phyloP scores from a whole-genome alignment of 2,113 vertebrate species.

The Agelaius tricolor region DNA sequence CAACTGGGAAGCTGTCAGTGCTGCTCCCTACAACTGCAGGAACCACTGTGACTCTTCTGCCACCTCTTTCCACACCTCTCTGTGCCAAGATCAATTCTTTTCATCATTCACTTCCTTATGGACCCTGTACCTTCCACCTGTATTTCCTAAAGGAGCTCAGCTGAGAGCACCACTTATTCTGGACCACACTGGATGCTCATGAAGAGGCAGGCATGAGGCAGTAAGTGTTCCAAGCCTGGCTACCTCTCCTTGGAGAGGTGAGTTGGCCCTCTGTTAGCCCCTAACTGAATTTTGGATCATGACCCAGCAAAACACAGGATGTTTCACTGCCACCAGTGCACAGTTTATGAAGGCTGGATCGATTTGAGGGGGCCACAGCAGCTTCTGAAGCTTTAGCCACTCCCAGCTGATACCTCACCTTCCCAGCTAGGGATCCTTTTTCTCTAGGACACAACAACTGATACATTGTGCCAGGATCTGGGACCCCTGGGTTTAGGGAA shows the following conservation, averaged over 20 bases:
- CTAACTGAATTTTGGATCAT: background rate
- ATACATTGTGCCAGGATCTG: background rate
- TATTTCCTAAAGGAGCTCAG: background rate
- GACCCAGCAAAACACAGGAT: background rate
- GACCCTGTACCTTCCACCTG: background rate
- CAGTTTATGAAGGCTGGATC: background rate
- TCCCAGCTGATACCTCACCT: background rate
- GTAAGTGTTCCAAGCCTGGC: background rate
- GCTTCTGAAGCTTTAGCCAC: background rate
- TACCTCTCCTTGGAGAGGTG: background rate
- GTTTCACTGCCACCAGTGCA: background rate
- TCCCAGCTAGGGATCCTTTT: background rate
- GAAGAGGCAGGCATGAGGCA: background rate
- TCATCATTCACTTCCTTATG: background rate
- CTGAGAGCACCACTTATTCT: background rate
- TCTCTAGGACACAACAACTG: background rate
- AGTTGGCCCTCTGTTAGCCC: background rate
- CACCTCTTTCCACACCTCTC: background rate
- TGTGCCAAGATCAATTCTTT: background rate
- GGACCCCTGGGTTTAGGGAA: background rate
- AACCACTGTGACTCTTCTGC: background rate
- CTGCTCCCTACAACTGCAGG: background rate
- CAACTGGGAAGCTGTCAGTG: background rate
- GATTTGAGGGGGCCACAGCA: background rate
- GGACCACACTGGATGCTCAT: accelerated